These are phyloP conservation scores for Andrena cerasifolii DNA, from an alignment of 1,140 invertebrate species.

Conservation along the genomic window DNA sequence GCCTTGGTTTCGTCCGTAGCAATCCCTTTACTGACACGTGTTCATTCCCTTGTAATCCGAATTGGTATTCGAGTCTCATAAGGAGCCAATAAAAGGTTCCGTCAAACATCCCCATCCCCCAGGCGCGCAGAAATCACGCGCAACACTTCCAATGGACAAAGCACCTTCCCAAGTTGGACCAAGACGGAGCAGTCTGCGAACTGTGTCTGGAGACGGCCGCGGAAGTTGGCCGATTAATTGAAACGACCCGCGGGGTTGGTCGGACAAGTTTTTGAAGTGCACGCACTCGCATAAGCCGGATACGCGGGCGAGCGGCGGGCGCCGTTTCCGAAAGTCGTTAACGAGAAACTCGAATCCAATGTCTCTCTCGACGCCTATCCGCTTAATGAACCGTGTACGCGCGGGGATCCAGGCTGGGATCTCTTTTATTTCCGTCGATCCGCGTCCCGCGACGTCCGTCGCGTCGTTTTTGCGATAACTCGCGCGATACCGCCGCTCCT, in stretches of 20 bases:
- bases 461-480: constrained; percentile 47
- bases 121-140: too few species aligned
- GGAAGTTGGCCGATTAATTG: constrained; percentile 34
- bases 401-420: not conserved
- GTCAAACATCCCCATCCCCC: too few species aligned
- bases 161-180: too few species aligned
- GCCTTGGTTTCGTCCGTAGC: too few species aligned
- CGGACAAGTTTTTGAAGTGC: constrained; percentile 17
- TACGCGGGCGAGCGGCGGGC: constrained; percentile 19
- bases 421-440: constrained; percentile 51
- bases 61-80: too few species aligned
- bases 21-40: too few species aligned
- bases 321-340: constrained; percentile 61
- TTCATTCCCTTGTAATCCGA: too few species aligned
- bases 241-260: constrained; percentile 16
- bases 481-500: not conserved
- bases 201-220: not conserved
- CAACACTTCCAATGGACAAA: too few species aligned
- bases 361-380: constrained; percentile 48
- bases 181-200: too few species aligned
- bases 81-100: too few species aligned
- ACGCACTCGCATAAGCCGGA: constrained; percentile 34
- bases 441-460: constrained; percentile 8
- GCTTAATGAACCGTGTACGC: constrained; percentile 58
- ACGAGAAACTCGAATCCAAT: constrained; percentile 54